A percentile compares a stretch with the other conserved stretches of the same genome.
phyloP scores from a whole-genome alignment of 2,888 invertebrate genomes.

The Crossocerus cetratus region DNA sequence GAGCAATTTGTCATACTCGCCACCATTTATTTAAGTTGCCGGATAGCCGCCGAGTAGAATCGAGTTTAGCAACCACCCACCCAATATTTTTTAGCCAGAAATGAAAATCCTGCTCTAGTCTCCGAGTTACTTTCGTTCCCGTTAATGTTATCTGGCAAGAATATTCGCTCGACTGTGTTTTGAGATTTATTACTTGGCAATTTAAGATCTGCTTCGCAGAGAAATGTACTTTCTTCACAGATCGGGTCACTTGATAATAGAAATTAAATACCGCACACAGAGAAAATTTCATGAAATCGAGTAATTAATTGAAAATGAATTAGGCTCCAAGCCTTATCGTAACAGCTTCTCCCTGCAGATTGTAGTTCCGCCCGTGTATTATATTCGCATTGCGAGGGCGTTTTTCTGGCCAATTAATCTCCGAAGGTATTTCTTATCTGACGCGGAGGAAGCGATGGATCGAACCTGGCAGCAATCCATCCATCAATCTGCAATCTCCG shows the following conservation, averaged over 20 bases:
- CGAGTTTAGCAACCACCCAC: neutral
- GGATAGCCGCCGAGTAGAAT: neutral
- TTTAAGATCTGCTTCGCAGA: too few relatives aligned
- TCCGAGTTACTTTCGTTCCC: neutral
- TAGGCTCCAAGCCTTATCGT: too few relatives aligned
- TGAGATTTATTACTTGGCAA: too few relatives aligned
- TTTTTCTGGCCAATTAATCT: slow-evolving; percentile 56
- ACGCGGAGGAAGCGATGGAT: slow-evolving; percentile 17
- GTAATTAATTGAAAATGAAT: too few relatives aligned
- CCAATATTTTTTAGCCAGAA: neutral
- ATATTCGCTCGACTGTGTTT: too few relatives aligned
- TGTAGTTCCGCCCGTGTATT: slow-evolving; percentile 6
- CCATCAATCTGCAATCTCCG: slow-evolving; percentile 48
- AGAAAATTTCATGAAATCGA: too few relatives aligned
- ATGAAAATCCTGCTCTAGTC: neutral
- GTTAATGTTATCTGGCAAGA: too few relatives aligned
- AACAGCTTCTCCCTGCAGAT: slow-evolving; percentile 4
- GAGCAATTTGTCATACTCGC: neutral
- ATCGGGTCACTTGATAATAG: too few relatives aligned
- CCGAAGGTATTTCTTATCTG: slow-evolving; percentile 34
- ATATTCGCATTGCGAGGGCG: slow-evolving; percentile 20
- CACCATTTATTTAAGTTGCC: slow-evolving; percentile 11
- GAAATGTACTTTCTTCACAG: too few relatives aligned
- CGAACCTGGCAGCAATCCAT: slow-evolving; percentile 38
- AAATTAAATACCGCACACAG: too few relatives aligned